phyloP scores from a whole-genome alignment of 2,797 vertebrate species.

The Falco columbarius region DNA sequence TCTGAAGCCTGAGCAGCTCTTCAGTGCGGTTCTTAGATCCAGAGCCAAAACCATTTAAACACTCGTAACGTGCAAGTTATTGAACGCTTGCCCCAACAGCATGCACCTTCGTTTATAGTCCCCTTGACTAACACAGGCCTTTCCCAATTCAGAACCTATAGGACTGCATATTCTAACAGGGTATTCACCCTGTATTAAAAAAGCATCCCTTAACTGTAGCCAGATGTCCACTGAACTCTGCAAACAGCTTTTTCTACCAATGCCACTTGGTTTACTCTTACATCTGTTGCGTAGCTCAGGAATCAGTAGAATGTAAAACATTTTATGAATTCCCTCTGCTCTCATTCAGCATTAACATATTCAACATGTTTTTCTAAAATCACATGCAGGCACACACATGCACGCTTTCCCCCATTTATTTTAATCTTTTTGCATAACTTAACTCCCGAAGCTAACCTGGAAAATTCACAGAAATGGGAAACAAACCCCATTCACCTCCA shows the following conservation, averaged over 20 bases:
- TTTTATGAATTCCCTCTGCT: constrained; percentile 61
- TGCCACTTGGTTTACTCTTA: constrained; percentile 65
- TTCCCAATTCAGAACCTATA: constrained; percentile 43
- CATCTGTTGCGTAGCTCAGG: constrained; percentile 56
- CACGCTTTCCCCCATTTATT: neutral
- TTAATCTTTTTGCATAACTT: constrained; percentile 61
- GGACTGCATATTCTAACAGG: constrained; percentile 42
- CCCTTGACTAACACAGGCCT: neutral
- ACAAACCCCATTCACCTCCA: neutral
- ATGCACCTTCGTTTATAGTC: neutral
- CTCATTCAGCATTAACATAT: constrained; percentile 55
- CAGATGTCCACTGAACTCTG: constrained; percentile 66
- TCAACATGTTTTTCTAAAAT: constrained; percentile 42
- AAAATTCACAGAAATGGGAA: constrained; percentile 12
- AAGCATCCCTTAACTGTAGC: constrained; percentile 57
- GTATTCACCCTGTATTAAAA: constrained; percentile 55
- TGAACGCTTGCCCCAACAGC: constrained; percentile 28
- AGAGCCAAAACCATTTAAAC: neutral
- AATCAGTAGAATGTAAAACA: constrained; percentile 68
- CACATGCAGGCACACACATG: neutral
- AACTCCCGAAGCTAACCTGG: constrained; percentile 24
- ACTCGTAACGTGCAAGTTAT: neutral
- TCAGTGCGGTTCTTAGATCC: neutral
- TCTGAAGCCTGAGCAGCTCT: constrained; percentile 6
- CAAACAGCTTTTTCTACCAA: constrained; percentile 45